Conservation (phyloP, 2,888 invertebrate genomes). For the Hirtodrosophila duncani region DNA sequence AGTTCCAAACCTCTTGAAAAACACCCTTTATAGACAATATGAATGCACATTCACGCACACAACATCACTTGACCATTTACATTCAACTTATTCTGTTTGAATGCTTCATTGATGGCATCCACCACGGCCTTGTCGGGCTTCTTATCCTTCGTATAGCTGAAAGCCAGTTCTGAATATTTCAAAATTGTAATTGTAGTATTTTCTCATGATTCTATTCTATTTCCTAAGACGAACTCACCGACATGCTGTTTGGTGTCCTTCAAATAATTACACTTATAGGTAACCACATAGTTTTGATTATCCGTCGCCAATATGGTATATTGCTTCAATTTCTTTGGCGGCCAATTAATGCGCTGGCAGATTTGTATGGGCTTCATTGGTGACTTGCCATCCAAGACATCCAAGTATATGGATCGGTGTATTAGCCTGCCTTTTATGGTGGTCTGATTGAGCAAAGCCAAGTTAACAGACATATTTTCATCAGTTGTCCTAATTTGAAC, state of each 20-base stretch:
- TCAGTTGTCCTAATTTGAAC: too few relatives aligned
- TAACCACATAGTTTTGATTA: slow-evolving; percentile 1
- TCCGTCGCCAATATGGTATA: slow-evolving; percentile 1
- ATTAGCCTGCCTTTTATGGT: background rate
- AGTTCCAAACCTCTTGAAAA: too few relatives aligned
- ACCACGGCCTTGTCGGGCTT: background rate
- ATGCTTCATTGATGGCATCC: background rate
- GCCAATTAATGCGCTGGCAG: background rate
- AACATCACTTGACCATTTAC: background rate
- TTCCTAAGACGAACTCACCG: slow-evolving; percentile 1
- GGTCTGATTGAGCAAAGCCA: background rate
- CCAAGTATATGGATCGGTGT: background rate
- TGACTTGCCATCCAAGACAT: background rate
- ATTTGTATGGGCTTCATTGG: background rate
- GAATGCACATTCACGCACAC: too few relatives aligned
- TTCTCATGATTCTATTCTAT: too few relatives aligned
- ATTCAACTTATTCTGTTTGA: background rate
- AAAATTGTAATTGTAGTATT: too few relatives aligned
- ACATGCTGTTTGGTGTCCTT: background rate
- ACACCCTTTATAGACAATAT: too few relatives aligned
- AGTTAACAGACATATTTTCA: background rate
- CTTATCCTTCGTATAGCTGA: background rate
- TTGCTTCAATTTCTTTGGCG: background rate
- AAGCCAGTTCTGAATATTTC: background rate
- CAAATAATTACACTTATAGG: background rate